These are phyloP conservation scores for Sebastes minor DNA, from an alignment of 2,797 vertebrate species.

Conservation along the genomic window DNA sequence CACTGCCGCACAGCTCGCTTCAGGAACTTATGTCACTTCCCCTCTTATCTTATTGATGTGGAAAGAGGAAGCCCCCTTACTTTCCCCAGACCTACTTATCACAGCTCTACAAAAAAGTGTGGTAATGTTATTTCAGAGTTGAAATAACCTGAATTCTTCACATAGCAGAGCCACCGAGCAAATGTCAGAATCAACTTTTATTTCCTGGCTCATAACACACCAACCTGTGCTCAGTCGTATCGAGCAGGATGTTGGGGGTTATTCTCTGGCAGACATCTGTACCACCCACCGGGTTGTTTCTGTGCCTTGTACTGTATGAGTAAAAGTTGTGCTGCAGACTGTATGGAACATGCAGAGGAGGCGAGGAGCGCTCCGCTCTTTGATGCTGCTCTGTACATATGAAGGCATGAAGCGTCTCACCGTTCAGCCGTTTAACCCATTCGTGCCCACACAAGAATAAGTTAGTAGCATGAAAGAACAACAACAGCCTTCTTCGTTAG, in stretches of 20 bases:
- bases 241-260: constrained; percentile 71
- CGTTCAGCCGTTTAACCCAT: constrained; percentile 74
- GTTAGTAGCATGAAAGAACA: constrained; percentile 20
- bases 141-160: constrained; percentile 20
- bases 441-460: constrained; percentile 76
- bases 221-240: constrained; percentile 42
- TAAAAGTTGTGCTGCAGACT: constrained; percentile 53
- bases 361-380: constrained; percentile 55
- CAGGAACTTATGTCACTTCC: constrained; percentile 84
- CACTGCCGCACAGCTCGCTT: constrained; percentile 15
- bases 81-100: constrained; percentile 64
- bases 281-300: constrained; percentile 53
- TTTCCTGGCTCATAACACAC: constrained; percentile 17
- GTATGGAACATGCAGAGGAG: constrained; percentile 85
- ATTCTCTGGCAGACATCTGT: constrained; percentile 41
- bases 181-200: constrained; percentile 5
- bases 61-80: constrained; percentile 78
- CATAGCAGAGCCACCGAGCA: neutral
- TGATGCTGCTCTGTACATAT: constrained; percentile 50
- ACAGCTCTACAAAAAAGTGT: constrained; percentile 3
- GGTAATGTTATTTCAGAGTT: constrained; percentile 11
- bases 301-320: constrained; percentile 50
- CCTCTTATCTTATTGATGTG: constrained; percentile 65
- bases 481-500: constrained; percentile 38
- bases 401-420: constrained; percentile 29